A percentile compares a stretch with the other conserved stretches of the same genome.
These are phyloP conservation scores for Microtus montanus DNA, from an alignment of 2,113 vertebrate genomes.

Conservation along the genomic window DNA sequence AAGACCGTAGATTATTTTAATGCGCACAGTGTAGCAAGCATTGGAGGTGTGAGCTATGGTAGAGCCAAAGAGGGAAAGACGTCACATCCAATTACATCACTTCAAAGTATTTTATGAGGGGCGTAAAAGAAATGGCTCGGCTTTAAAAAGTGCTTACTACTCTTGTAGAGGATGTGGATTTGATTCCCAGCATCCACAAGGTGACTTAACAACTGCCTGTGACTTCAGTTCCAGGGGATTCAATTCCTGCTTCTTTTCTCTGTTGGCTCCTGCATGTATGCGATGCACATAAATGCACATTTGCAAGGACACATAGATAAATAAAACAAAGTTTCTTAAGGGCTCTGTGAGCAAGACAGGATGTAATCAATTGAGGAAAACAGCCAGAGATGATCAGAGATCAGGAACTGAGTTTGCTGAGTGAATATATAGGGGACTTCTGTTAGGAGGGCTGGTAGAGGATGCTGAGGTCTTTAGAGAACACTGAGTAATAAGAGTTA, in stretches of 20 bases:
- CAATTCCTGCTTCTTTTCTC: background rate
- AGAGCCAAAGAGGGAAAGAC: background rate
- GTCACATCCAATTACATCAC: background rate
- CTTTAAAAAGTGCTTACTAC: background rate
- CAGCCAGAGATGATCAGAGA: background rate
- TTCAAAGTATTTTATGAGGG: background rate
- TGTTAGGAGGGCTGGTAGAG: background rate
- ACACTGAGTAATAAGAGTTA: background rate
- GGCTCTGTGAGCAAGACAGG: background rate
- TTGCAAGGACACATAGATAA: background rate
- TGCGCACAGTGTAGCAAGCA: background rate
- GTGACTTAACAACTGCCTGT: background rate
- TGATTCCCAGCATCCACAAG: background rate
- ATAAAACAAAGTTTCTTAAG: background rate
- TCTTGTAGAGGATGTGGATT: background rate
- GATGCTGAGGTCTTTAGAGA: too few relatives aligned
- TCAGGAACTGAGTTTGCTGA: background rate
- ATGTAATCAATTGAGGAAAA: background rate
- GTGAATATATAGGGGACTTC: background rate
- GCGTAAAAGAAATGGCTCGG: background rate
- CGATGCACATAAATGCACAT: fast-evolving
- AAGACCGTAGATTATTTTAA: background rate
- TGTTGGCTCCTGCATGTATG: background rate
- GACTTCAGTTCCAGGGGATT: background rate
- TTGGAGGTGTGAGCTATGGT: background rate